Conservation (phyloP, 2,797 vertebrate species). For the Pangasius djambal region DNA sequence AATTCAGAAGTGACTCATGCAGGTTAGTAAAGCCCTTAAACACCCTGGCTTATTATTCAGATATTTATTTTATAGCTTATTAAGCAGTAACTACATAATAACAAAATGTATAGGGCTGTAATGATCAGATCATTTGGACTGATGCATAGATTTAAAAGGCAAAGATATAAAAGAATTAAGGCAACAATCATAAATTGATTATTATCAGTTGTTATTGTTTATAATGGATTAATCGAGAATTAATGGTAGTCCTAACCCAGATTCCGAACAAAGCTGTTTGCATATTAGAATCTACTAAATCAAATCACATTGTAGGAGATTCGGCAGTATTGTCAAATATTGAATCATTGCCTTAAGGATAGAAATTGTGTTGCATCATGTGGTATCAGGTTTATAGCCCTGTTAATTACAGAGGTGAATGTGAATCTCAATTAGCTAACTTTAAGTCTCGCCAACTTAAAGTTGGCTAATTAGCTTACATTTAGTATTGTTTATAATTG, state of each 20-base stretch:
- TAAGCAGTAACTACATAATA: neutral
- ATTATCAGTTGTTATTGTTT: neutral
- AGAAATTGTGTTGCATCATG: no score
- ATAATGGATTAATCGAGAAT: neutral
- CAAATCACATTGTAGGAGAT: no score
- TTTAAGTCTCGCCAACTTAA: no score
- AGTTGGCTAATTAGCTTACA: neutral
- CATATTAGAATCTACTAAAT: no score
- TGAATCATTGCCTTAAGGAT: no score
- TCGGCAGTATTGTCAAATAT: no score
- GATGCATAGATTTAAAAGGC: neutral
- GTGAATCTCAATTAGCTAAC: no score
- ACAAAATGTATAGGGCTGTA: neutral
- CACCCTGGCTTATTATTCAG: neutral
- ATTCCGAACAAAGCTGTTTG: no score
- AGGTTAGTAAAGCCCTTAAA: neutral
- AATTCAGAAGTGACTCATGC: neutral
- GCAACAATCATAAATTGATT: neutral
- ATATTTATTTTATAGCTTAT: neutral
- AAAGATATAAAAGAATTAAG: neutral
- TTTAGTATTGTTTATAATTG: neutral
- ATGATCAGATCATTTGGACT: neutral
- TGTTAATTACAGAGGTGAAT: no score
- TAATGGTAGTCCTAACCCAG: neutral
- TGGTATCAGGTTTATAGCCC: no score